Percentiles rank a stretch among this genome's conserved stretches.
Evolutionary conservation across 2,797 vertebrate species (phyloP).

Genomic region (Tragopan temminckii): DNA sequence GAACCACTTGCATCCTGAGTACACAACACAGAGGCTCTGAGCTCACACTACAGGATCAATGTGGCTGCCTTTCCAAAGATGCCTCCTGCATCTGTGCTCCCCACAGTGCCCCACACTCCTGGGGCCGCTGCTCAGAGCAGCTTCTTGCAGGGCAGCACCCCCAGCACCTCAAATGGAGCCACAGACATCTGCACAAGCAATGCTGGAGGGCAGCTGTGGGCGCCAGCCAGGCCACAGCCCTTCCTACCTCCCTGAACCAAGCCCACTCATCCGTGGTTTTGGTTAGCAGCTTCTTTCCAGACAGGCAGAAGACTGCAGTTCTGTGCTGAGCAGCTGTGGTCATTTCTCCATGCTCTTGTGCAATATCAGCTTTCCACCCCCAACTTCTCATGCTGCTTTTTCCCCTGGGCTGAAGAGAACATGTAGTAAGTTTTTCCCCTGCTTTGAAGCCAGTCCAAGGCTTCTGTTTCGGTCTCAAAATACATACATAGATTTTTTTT

Average conservation of each 20-base stretch:
- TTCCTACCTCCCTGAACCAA: neutral
- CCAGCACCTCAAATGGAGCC: neutral
- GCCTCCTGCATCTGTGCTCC: neutral
- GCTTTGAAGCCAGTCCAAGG: conserved; percentile 27
- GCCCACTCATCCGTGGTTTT: neutral
- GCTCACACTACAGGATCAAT: neutral
- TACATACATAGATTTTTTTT: neutral
- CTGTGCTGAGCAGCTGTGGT: neutral
- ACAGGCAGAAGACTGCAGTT: neutral
- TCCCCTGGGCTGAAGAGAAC: neutral
- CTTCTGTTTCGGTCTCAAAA: conserved; percentile 32
- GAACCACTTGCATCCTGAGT: neutral
- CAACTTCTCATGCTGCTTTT: neutral
- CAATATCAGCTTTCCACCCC: neutral
- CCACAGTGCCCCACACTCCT: neutral
- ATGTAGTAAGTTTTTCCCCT: neutral
- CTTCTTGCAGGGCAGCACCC: neutral
- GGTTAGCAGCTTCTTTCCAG: neutral
- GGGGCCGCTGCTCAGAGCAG: neutral
- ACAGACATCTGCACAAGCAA: neutral
- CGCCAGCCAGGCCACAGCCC: neutral
- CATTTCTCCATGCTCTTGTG: neutral
- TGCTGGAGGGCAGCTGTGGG: fast-evolving
- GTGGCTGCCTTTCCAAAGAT: neutral
- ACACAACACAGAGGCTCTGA: fast-evolving